These are phyloP conservation scores for Novumbra hubbsi DNA, from an alignment of 2,797 vertebrate genomes.

Conservation along the genomic window DNA sequence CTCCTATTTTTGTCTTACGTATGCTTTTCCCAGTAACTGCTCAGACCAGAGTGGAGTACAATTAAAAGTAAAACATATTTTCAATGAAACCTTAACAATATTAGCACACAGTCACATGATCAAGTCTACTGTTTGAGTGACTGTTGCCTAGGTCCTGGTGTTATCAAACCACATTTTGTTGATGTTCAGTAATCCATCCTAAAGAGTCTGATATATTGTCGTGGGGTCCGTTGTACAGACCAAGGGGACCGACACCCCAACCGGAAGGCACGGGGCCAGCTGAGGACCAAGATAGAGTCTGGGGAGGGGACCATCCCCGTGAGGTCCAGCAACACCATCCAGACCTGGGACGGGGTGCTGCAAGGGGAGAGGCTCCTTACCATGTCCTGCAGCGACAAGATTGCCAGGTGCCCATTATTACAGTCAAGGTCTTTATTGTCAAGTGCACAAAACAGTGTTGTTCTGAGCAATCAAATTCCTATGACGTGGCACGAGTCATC, in stretches of 20 bases:
- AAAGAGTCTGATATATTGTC: too few relatives aligned
- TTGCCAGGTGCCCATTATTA: slow-evolving; percentile 82
- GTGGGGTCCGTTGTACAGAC: slow-evolving; percentile 65
- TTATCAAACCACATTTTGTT: background rate
- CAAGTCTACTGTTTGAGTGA: background rate
- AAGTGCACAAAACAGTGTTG: too few relatives aligned
- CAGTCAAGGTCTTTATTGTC: too few relatives aligned
- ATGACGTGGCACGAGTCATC: too few relatives aligned
- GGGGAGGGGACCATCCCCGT: slow-evolving; percentile 96
- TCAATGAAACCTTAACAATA: background rate
- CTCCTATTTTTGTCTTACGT: background rate
- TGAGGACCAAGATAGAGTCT: slow-evolving; percentile 95
- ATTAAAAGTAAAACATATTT: too few relatives aligned
- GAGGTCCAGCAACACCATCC: slow-evolving; percentile 89
- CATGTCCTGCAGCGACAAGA: slow-evolving; percentile 99
- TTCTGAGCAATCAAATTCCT: too few relatives aligned
- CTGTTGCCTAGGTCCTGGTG: background rate
- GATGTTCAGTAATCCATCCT: background rate
- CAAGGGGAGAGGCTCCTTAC: slow-evolving; percentile 94
- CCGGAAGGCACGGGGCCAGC: slow-evolving; percentile 91
- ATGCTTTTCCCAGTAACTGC: background rate
- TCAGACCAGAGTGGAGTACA: too few relatives aligned
- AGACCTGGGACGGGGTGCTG: slow-evolving; percentile 95
- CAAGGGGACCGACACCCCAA: slow-evolving; percentile 95
- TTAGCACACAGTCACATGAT: background rate